A percentile compares a stretch with the other conserved stretches of the same genome.
Conservation (phyloP, 1,140 invertebrate genomes). For the Saccostrea cuccullata region DNA sequence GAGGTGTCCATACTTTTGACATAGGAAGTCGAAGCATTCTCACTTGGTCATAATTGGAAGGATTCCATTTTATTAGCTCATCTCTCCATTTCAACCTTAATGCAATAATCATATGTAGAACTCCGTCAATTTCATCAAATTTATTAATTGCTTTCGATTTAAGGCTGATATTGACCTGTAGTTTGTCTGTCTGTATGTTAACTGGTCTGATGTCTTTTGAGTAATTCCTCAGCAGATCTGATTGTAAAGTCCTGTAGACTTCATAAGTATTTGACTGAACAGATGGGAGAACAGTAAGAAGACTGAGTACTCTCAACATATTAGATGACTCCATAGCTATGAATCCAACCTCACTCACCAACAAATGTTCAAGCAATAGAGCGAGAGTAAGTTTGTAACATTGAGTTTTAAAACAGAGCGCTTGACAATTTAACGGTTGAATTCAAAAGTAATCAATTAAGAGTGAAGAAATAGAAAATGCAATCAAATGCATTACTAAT, state of each 20-base stretch:
- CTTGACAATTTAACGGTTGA: too few relatives aligned
- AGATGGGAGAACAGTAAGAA: neutral
- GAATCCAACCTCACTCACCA: too few relatives aligned
- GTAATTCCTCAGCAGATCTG: constrained; percentile 35
- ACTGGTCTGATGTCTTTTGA: constrained; percentile 37
- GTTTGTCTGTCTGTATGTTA: neutral
- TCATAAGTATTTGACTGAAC: neutral
- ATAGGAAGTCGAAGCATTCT: neutral
- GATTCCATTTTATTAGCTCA: constrained; percentile 29
- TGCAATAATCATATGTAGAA: neutral
- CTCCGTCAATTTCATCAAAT: constrained; percentile 33
- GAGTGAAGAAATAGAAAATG: too few relatives aligned
- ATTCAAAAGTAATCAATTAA: too few relatives aligned
- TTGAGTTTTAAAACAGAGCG: too few relatives aligned
- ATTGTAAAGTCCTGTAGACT: neutral
- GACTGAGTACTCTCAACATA: neutral
- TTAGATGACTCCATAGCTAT: neutral
- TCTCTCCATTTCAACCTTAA: constrained; percentile 15
- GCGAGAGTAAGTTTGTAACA: too few relatives aligned
- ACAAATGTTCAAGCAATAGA: too few relatives aligned
- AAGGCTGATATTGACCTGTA: neutral
- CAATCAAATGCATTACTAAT: too few relatives aligned
- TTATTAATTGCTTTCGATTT: neutral
- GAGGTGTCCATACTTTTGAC: neutral
- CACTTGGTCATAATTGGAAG: neutral